Evolutionary conservation across 1,140 invertebrate species (phyloP), one percentile per base, ranked within the genome.

Genomic region (Cyclina sinensis): DNA sequence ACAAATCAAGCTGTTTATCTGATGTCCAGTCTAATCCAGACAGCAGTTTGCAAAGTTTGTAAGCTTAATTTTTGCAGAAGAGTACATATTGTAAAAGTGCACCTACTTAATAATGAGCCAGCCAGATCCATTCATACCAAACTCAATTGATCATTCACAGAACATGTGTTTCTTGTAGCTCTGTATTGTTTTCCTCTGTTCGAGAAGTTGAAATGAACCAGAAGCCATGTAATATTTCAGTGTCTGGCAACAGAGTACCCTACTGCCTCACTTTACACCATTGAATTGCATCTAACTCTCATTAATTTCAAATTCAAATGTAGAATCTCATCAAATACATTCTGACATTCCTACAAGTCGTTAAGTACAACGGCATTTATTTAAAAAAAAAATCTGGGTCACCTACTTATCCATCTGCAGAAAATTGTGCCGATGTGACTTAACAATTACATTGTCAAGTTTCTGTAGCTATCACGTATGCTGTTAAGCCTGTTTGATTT

Each of bases 221-320:
- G 57, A 62, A 62, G 24, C 57, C n/a, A n/a, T 27, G 4, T 27
- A 62, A 62, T 62, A 62, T 62, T 62, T 62, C 57, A 62, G 14
- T 62, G 57, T 62, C 57, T 62, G 57, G 57, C n/a, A 62, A n/a
- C 27, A n/a, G 7, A n/a, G n/a, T 62, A 24, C 4, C 57, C 57
- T 62, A 62, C n/a, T 62, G 57, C 57, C 57, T 62, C n/a, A 62
- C 21, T 27, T 27, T n/a, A 27, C 24, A 62, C 21, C 57, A 62
- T 27, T 57, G 51, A 11, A 57, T 27, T 62, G 4, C 57, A 62
- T 62, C 27, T 62, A 62, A 62, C 24, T 27, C 24, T 62, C 57
- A 62, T 62, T 62, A 62, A 62, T 62, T 62, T 62, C 24, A 27
- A 62, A 62, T 62, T n/a, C 24, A 62, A 27, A 62, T n/a, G n/a